Evolutionary conservation across 2,113 vertebrate genomes (phyloP).

Genomic region (Chamaea fasciata): DNA sequence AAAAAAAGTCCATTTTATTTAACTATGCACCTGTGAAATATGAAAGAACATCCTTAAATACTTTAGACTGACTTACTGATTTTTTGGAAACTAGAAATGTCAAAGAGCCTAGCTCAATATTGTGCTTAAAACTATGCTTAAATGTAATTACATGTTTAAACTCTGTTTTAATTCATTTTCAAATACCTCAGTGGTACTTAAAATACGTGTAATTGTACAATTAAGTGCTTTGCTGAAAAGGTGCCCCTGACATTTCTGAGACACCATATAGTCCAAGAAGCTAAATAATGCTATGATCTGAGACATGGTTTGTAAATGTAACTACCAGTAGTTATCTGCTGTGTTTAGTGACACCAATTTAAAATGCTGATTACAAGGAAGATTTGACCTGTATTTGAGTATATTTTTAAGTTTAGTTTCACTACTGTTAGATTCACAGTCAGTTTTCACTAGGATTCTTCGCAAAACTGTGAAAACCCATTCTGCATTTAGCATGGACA

Average conservation of each 20-base stretch:
- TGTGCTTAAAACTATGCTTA: neutral
- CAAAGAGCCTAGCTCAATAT: neutral
- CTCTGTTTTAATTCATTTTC: neutral
- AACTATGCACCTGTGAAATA: slow-evolving; percentile 24
- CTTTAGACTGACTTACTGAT: neutral
- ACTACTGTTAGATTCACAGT: neutral
- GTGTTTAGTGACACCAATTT: neutral
- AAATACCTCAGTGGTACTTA: neutral
- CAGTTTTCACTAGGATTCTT: neutral
- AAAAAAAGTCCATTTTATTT: slow-evolving; percentile 3
- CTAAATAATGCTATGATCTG: neutral
- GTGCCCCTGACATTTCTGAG: neutral
- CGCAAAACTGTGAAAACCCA: neutral
- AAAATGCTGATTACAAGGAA: neutral
- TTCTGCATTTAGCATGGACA: neutral
- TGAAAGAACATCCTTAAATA: slow-evolving; percentile 32
- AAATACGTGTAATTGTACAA: neutral
- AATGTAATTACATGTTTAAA: neutral
- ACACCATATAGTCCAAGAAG: neutral
- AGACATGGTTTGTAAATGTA: neutral
- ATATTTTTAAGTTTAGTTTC: neutral
- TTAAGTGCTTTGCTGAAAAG: neutral
- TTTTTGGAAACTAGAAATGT: neutral
- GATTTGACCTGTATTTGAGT: neutral
- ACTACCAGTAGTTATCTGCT: neutral